These are phyloP conservation scores for Muntiacus reevesi DNA, from an alignment of 2,113 vertebrate genomes.

Conservation along the genomic window DNA sequence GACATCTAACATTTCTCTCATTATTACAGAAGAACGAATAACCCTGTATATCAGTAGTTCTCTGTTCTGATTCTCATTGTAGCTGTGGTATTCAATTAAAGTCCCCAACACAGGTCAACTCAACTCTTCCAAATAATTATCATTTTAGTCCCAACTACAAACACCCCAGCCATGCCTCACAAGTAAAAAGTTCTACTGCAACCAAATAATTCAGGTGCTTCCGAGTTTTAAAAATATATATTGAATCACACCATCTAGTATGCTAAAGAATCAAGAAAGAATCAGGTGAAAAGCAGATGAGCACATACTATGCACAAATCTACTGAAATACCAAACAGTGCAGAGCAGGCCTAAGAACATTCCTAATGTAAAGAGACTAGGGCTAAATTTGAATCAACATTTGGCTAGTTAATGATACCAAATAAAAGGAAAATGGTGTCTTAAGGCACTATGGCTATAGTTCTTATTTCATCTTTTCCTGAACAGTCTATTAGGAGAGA, in stretches of 20 bases:
- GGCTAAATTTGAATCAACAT: neutral
- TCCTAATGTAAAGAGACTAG: neutral
- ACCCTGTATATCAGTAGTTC: neutral
- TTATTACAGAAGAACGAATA: neutral
- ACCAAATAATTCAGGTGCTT: constrained; percentile 4
- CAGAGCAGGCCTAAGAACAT: neutral
- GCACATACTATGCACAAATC: neutral
- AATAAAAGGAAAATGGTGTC: constrained; percentile 9
- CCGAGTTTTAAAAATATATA: neutral
- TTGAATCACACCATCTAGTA: neutral
- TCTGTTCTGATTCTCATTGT: neutral
- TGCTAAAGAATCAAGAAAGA: neutral
- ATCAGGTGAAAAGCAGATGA: neutral
- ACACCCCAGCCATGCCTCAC: neutral
- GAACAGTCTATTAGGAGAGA: neutral
- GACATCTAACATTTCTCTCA: neutral
- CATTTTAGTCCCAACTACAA: neutral
- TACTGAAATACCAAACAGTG: neutral
- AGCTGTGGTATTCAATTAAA: neutral
- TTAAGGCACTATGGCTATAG: neutral
- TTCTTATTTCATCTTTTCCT: neutral
- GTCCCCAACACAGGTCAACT: neutral
- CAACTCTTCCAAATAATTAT: neutral
- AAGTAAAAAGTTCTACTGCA: neutral
- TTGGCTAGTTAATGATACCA: neutral